Percentiles rank a stretch among this genome's conserved stretches.
Conservation (phyloP, 37 sponge, comb jelly and placozoan species). For the Crambe crambe region DNA sequence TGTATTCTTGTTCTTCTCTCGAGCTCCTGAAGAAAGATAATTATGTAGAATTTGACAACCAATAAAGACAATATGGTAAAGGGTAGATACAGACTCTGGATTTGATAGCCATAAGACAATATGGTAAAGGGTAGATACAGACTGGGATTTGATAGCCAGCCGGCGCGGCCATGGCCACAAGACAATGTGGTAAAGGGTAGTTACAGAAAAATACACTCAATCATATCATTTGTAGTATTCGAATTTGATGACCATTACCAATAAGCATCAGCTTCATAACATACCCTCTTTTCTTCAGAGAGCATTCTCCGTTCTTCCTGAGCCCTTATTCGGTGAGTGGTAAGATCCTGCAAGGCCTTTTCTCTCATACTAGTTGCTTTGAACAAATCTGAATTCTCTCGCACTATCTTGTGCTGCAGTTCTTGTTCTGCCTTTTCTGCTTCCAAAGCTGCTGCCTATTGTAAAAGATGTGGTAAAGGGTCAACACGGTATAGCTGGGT, state of each 20-base stretch:
- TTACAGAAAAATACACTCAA: too few relatives aligned
- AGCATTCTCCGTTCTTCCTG: constrained; percentile 64
- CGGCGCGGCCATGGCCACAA: too few relatives aligned
- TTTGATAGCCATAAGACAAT: too few relatives aligned
- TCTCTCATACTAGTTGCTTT: constrained; percentile 49
- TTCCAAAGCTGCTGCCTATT: constrained; percentile 60
- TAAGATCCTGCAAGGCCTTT: constrained; percentile 32
- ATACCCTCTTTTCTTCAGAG: constrained; percentile 62
- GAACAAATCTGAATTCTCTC: constrained; percentile 64
- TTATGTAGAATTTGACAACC: neutral
- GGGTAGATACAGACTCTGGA: neutral
- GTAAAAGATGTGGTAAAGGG: neutral
- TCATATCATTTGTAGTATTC: too few relatives aligned
- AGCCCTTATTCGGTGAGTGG: constrained; percentile 23
- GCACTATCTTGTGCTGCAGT: constrained; percentile 65
- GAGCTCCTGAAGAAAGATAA: constrained; percentile 21
- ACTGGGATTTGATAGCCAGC: too few relatives aligned
- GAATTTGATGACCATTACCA: too few relatives aligned
- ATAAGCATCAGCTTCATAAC: too few relatives aligned
- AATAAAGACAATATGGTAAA: neutral
- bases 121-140: too few relatives aligned
- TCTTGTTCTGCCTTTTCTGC: constrained; percentile 68
- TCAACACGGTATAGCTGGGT: too few relatives aligned
- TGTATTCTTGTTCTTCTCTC: constrained; percentile 17
- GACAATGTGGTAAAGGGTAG: too few relatives aligned